Base-by-base conservation (phyloP, 2,888 invertebrate species). In the Dryocosmus kuriphilus region DNA sequence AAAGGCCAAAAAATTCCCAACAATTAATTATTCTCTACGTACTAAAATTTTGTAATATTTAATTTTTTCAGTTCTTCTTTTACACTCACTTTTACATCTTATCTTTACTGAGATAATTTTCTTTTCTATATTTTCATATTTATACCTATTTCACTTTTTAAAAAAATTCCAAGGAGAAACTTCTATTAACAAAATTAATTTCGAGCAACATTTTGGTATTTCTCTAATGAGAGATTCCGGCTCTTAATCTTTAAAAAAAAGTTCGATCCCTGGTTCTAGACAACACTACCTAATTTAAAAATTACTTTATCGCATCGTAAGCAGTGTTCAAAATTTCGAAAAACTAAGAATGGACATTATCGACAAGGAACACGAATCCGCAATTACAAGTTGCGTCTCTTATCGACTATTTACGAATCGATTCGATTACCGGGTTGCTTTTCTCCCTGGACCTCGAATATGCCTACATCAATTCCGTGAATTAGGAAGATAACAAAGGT, bases 301-400 rank as follows among this genome's bases (percentile, higher is more conserved):
- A 11, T 6, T 22, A 24, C 22, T 14, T 57, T 11, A 24, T 57
- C 24, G 11, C 11, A 57, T 22, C 1, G n/a, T 11, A 4, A 11
- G 11, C 57, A 22, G 24, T n/a, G 11, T 55, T 55, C 22, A 55
- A 22, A 8, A 55, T 55, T 55, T 62, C 27, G 16, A 35, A 63
- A 63, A 63, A 77, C 78, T 79, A 77, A 74, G 75, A 61, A 75
- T 79, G 79, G 79, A 85, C 84, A 82, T 84, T 85, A 83, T 78
- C 82, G 77, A 74, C 73, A 77, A 83, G 83, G 81, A 85, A 88
- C 87, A 88, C 82, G 86, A 86, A 83, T 87, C 80, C 82, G 87
- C 88, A 87, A 88, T 88, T 88, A 87, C 86, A 88, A 87, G 87
- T 84, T 51, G 41, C 41, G 27, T 46, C 46, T 46, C 19, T 67